These are phyloP conservation scores for Tachysurus vachellii DNA, from an alignment of 2,113 vertebrate species.

Conservation along the genomic window DNA sequence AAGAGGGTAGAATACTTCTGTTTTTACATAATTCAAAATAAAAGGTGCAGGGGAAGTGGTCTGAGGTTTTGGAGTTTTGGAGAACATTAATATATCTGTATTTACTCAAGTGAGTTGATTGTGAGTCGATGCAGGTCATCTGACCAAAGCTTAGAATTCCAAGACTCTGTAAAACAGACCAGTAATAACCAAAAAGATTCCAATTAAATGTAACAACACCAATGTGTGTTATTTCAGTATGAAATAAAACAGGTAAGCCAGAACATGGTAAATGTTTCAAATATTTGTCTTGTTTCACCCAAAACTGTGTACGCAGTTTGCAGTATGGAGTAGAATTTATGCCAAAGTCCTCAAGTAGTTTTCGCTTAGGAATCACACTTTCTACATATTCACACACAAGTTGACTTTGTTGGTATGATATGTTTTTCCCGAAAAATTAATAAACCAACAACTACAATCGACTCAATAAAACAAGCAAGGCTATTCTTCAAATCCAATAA, in stretches of 20 bases:
- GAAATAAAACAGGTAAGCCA: neutral
- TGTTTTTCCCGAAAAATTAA: neutral
- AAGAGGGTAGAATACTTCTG: slow-evolving; percentile 93
- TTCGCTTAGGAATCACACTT: neutral
- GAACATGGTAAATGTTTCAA: neutral
- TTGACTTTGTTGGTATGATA: neutral
- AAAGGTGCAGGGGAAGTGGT: slow-evolving; percentile 49
- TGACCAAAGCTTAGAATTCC: neutral
- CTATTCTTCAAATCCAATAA: neutral
- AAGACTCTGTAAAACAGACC: neutral
- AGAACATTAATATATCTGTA: slow-evolving; percentile 42
- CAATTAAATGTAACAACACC: neutral
- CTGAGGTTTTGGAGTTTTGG: slow-evolving; percentile 25
- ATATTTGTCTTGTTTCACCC: neutral
- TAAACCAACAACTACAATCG: neutral
- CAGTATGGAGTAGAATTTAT: neutral
- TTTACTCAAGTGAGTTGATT: slow-evolving; percentile 19
- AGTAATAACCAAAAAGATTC: neutral
- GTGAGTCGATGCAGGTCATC: neutral
- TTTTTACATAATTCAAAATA: slow-evolving; percentile 78
- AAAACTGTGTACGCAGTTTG: neutral
- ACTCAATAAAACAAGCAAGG: neutral
- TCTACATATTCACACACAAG: neutral
- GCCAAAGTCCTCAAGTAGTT: neutral
- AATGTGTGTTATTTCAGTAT: too few relatives aligned